Evolutionary conservation across 2,888 invertebrate species (phyloP).

Genomic region (Leucania comma): DNA sequence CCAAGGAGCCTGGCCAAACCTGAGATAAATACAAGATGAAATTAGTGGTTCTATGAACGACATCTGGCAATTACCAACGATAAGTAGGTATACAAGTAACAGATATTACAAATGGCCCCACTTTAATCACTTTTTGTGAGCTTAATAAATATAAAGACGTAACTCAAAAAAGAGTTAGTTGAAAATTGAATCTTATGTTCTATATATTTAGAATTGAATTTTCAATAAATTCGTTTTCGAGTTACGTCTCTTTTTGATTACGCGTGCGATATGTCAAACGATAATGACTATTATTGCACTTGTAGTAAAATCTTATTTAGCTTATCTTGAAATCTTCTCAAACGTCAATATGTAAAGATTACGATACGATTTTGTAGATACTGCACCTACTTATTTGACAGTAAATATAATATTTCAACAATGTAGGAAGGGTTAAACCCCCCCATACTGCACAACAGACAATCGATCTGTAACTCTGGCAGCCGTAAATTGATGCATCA

Average conservation of each 20-base stretch:
- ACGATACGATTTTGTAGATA: neutral
- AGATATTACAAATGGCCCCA: too few relatives aligned
- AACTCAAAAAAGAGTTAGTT: too few relatives aligned
- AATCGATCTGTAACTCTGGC: slow-evolving; percentile 56
- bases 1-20: neutral
- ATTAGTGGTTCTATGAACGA: neutral
- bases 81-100: too few relatives aligned
- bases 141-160: too few relatives aligned
- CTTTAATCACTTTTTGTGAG: too few relatives aligned
- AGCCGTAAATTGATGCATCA: slow-evolving; percentile 56
- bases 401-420: too few relatives aligned
- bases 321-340: neutral
- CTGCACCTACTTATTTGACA: neutral
- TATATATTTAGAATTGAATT: too few relatives aligned
- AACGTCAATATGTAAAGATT: neutral
- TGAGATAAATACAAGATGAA: neutral
- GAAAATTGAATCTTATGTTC: too few relatives aligned
- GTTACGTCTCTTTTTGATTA: too few relatives aligned
- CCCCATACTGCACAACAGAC: neutral
- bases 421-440: slow-evolving; percentile 49
- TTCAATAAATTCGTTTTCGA: too few relatives aligned
- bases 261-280: neutral
- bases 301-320: neutral
- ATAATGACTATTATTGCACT: neutral
- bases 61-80: neutral